phyloP scores from a whole-genome alignment of 2,888 invertebrate species.

The Melieria crassipennis region DNA sequence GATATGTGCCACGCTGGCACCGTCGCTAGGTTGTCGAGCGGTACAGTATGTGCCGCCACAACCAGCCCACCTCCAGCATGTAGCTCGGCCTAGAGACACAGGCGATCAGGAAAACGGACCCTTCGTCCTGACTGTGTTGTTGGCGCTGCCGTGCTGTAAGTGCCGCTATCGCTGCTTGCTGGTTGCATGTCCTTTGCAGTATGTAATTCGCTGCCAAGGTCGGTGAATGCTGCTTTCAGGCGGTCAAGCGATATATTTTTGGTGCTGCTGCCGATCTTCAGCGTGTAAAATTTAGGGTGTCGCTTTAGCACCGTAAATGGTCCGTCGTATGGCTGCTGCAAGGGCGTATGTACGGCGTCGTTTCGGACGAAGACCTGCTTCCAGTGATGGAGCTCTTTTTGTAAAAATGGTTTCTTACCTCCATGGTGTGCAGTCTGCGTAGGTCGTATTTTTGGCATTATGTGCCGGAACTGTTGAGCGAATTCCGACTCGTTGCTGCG shows the following conservation, averaged over 20 bases:
- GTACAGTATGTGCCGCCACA: no score
- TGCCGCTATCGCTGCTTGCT: no score
- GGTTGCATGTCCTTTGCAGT: no score
- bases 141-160: no score
- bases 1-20: no score
- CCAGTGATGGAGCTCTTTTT: conserved; percentile 25
- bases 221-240: no score
- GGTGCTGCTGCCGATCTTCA: conserved; percentile 4
- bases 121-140: no score
- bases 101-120: no score
- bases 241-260: conserved; percentile 7
- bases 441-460: conserved; percentile 24
- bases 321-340: conserved; percentile 34
- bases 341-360: conserved; percentile 24
- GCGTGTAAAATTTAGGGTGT: conserved; percentile 9
- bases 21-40: no score
- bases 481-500: conserved; percentile 30
- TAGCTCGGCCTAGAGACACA: no score
- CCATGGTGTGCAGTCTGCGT: conserved; percentile 22
- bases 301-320: conserved; percentile 43
- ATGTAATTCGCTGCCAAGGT: no score
- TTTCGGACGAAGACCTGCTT: conserved; percentile 33
- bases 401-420: conserved; percentile 26
- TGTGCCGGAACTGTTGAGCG: conserved; percentile 20
- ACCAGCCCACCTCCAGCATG: no score